Evolutionary conservation across 1,140 invertebrate genomes (phyloP).

Genomic region (Drosophila lini): DNA sequence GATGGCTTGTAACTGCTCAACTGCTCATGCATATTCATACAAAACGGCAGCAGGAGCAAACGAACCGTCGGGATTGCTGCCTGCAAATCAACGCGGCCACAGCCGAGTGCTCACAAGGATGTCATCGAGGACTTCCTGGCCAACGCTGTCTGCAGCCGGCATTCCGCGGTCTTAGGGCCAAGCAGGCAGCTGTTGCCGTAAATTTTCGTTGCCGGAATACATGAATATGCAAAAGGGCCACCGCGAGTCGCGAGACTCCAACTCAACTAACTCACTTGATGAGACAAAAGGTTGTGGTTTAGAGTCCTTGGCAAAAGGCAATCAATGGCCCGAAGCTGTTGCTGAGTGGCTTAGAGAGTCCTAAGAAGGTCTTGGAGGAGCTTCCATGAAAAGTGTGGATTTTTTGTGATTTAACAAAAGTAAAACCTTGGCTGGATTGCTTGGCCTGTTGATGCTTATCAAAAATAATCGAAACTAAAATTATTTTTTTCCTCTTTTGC

Average conservation of each 20-base stretch:
- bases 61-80: constrained; percentile 59
- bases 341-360: constrained; percentile 22
- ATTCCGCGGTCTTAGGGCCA: constrained; percentile 28
- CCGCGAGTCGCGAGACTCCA: constrained; percentile 40
- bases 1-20: constrained; percentile 79
- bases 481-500: constrained; percentile 5
- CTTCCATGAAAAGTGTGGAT: not conserved
- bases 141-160: constrained; percentile 22
- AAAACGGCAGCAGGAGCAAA: constrained; percentile 66
- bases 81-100: constrained; percentile 66
- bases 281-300: constrained; percentile 49
- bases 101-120: constrained; percentile 51
- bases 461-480: not conserved
- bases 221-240: constrained; percentile 49
- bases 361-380: not conserved
- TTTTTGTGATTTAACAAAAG: not conserved
- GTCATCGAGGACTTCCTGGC: constrained; percentile 43
- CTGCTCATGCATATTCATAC: constrained; percentile 79
- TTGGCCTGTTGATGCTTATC: not conserved
- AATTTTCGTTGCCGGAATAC: constrained; percentile 42
- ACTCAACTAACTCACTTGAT: constrained; percentile 57
- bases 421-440: not conserved
- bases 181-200: constrained; percentile 49
- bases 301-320: constrained; percentile 33
- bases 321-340: constrained; percentile 40